A percentile compares a stretch with the other conserved stretches of the same genome.
phyloP scores from a whole-genome alignment of 2,113 vertebrate species.

The Paramisgurnus dabryanus region DNA sequence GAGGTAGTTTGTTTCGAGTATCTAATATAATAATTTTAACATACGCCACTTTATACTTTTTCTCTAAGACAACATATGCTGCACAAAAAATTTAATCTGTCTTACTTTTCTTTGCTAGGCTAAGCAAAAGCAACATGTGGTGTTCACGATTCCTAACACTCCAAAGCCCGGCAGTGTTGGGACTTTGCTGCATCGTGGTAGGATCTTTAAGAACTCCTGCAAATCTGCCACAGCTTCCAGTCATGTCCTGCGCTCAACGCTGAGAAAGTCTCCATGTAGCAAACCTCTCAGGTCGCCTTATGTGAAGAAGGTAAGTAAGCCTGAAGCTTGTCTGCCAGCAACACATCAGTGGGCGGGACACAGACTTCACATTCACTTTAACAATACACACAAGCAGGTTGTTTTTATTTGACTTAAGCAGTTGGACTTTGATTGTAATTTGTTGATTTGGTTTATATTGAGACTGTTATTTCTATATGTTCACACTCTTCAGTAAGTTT shows the following conservation, averaged over 20 bases:
- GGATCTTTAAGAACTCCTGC: constrained; percentile 68
- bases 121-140: constrained; percentile 76
- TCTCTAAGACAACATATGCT: no score
- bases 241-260: constrained; percentile 1
- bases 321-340: not conserved
- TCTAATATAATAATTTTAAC: no score
- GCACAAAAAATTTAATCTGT: not conserved
- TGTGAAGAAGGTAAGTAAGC: constrained; percentile 68
- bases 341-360: no score
- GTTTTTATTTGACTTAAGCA: no score
- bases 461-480: no score
- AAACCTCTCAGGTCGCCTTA: constrained; percentile 67
- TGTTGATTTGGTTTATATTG: no score
- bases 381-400: no score
- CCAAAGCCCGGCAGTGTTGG: constrained; percentile 72
- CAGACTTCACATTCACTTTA: no score
- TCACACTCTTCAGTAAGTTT: no score
- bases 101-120: constrained; percentile 53
- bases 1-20: not conserved
- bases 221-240: constrained; percentile 60
- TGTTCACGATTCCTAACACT: constrained; percentile 85
- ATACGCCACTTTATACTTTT: no score
- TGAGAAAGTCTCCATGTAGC: constrained; percentile 53
- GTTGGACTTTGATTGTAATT: no score
- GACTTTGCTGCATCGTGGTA: constrained; percentile 79